Evolutionary conservation across 2,888 invertebrate genomes (phyloP), one percentile per base, ranked within the genome.

Genomic region (Parthenolecanium corni): DNA sequence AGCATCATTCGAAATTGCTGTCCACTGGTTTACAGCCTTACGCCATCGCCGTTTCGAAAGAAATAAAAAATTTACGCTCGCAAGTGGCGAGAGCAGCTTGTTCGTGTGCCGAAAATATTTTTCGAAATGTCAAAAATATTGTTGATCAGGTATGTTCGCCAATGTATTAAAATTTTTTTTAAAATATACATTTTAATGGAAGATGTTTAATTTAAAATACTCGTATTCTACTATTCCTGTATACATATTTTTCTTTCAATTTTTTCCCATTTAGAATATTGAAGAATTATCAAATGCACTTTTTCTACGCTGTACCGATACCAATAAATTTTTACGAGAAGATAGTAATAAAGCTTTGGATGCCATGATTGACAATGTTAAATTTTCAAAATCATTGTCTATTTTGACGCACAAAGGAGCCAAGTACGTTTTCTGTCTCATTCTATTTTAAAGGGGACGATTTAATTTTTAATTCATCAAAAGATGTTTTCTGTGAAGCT

Each of bases 41-140:
- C 23, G 77, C 83, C 23, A 84, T 82, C 73, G 78, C 81, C 65
- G 74, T 91, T 23, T 82, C 87, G 0, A 78, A 80, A 65, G 86
- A 93, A 70, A 85, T 91, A 52, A 85, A 86, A 68, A 96, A 93
- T 74, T 78, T 97, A 65, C 80, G 97, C 23, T 96, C 96, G 0
- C 90, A 94, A 72, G 94, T 94, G 0, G 86, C 95, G 0, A 80
- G 95, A 52, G 82, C 86, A 3, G 93, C 95, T 16, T 92, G 96
- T 71, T 79, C 83, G 66, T 82, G 88, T 6, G 78, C 93, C 46
- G 84, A 84, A 1, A 86, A 91, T 65, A 74, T 97, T 68, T 95
- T 91, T 72, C 76, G 77, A 25, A 75, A 80, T 3, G 81, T 82
- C 65, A 74, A 72, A 62, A 72, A 71, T 67, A 71, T 72, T n/a